These are phyloP conservation scores for Poeciliopsis prolifica DNA, from an alignment of 2,113 vertebrate species.

Conservation along the genomic window DNA sequence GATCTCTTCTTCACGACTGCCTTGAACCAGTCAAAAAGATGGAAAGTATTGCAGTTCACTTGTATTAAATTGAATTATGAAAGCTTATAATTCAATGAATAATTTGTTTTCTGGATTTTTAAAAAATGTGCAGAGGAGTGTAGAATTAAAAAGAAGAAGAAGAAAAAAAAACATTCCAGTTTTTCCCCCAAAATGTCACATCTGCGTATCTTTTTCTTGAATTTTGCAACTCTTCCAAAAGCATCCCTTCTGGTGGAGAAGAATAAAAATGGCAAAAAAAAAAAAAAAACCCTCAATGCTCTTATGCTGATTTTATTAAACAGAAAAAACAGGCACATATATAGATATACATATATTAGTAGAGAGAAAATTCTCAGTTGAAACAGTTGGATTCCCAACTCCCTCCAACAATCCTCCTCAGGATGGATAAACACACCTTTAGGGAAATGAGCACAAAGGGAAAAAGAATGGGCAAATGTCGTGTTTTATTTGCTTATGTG, in stretches of 20 bases:
- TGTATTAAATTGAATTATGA: background rate
- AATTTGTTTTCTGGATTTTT: background rate
- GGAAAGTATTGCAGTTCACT: background rate
- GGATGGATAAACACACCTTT: background rate
- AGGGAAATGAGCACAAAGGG: background rate
- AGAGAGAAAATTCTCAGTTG: background rate
- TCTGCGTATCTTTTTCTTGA: background rate
- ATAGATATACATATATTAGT: too few relatives aligned
- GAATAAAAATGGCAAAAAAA: background rate
- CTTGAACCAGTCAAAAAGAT: background rate
- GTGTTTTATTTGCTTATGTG: conserved; percentile 12
- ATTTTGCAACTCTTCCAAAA: background rate
- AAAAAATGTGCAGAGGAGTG: background rate
- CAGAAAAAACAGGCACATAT: too few relatives aligned
- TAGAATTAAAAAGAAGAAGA: background rate
- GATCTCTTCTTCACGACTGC: background rate
- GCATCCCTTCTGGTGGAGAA: background rate
- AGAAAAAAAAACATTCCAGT: background rate
- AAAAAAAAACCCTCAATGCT: background rate
- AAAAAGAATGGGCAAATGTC: background rate
- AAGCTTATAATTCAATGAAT: background rate
- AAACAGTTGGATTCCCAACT: background rate
- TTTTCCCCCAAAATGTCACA: background rate
- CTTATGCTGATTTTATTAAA: background rate
- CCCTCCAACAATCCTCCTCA: background rate